Base-by-base conservation (phyloP, 1,140 invertebrate genomes). In the Platorchestia sp. region DNA sequence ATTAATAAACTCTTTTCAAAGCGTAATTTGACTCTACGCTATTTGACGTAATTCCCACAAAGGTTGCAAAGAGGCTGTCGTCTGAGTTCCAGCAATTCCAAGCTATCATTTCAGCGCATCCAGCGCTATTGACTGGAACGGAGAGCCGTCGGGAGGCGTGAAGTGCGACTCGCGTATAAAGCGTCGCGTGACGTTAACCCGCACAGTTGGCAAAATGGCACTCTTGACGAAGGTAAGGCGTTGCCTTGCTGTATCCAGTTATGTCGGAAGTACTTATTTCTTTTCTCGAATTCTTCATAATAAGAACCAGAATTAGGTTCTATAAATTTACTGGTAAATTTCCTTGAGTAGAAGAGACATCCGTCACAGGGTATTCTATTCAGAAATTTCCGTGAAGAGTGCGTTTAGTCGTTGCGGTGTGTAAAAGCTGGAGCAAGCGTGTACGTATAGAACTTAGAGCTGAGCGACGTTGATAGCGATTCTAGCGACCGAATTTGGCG, bases 191-290 rank as follows among this genome's bases (percentile, higher is more conserved):
- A 43, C 0, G 19, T 41, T 0, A 7, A 42, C 91, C 7, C 0
- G 10, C 45, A 47, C 91, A 93, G 91, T 93, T n/a, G 91, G 45
- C 91, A 44, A 93, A 6, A 93, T 93, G 91, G 91, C 91, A 93
- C 91, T 93, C 19, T 40, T 93, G 27, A 44, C 43, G 45, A 93
- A 93, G 91, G 91, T 93, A 93, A 93, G 91, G 43, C 10, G 59
- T 27, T 75, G 59, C 59, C 27, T 75, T 75, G 10, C 59, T 75
- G 27, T 27, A 19, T 75, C 59, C 27, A 10, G 59, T 75, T 75
- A 22, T 36, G 59, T 75, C 27, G 14, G 59, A 75, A 75, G 14
- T 36, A 14, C 59, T 36, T 3, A 36, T 75, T 75, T 75, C 27
- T 22, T 75, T 36, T 75, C 36, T 51, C 6, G 7, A 75, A 75